Conservation (phyloP, 2,113 vertebrate species). For the Melozone crissalis region DNA sequence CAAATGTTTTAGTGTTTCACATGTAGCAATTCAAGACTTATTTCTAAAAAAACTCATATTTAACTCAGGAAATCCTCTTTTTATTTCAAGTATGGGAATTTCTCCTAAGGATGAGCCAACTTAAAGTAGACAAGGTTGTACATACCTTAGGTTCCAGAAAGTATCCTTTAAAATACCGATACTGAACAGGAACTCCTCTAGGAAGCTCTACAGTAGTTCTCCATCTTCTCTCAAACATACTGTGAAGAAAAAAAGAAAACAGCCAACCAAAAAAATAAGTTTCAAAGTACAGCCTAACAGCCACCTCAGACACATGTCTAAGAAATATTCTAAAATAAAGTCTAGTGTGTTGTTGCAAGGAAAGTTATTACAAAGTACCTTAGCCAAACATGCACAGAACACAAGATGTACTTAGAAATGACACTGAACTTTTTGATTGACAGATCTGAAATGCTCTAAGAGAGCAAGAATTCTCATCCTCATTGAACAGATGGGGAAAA, state of each 20-base stretch:
- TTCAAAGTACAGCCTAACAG: neutral
- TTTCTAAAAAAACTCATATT: neutral
- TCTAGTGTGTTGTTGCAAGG: neutral
- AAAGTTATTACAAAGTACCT: neutral
- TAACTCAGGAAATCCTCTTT: neutral
- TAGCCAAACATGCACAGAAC: neutral
- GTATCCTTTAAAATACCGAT: slow-evolving; percentile 93
- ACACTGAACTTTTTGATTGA: neutral
- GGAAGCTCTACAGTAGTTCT: slow-evolving; percentile 77
- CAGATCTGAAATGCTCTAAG: neutral
- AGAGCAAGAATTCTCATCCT: neutral
- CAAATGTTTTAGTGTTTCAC: neutral
- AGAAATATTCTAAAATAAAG: neutral
- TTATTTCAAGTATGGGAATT: neutral
- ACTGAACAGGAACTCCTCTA: slow-evolving; percentile 76
- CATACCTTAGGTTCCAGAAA: slow-evolving; percentile 88
- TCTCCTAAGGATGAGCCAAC: neutral
- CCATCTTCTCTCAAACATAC: slow-evolving; percentile 59
- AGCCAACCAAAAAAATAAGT: neutral
- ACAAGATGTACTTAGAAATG: neutral
- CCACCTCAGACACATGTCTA: neutral
- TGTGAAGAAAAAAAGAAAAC: slow-evolving; percentile 21
- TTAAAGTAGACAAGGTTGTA: neutral
- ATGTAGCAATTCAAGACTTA: neutral
- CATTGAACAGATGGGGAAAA: neutral